Evolutionary conservation across 2,797 vertebrate species (phyloP).

Genomic region (Enoplosus armatus): DNA sequence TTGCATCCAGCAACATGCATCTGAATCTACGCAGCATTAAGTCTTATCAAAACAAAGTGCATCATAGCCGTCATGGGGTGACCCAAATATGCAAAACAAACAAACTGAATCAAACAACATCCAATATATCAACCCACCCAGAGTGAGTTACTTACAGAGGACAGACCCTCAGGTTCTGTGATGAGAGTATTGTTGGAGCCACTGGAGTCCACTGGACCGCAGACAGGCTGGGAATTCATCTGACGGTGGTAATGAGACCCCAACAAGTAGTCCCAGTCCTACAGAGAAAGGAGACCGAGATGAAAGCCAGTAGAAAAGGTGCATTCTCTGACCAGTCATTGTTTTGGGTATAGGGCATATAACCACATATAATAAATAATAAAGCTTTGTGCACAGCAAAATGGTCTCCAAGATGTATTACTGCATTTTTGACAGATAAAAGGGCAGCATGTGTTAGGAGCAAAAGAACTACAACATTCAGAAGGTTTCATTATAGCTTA

Average conservation of each 20-base stretch:
- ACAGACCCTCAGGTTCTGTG: conserved; percentile 34
- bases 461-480: neutral
- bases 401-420: neutral
- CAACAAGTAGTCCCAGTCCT: conserved; percentile 97
- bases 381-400: neutral
- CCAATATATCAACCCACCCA: neutral
- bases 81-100: neutral
- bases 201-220: conserved; percentile 76
- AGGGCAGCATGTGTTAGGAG: no score
- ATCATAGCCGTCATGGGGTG: neutral
- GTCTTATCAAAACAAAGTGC: neutral
- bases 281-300: conserved; percentile 2
- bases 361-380: neutral
- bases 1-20: neutral
- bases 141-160: conserved; percentile 56
- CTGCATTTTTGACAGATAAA: neutral
- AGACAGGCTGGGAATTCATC: conserved; percentile 87
- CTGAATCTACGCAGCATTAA: neutral
- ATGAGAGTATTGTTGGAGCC: conserved; percentile 3
- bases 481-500: neutral
- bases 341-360: neutral
- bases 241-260: conserved; percentile 93
- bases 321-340: neutral
- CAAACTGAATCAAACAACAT: conserved; percentile 1
- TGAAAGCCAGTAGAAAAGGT: neutral